A percentile compares a stretch with the other conserved stretches of the same genome.
Evolutionary conservation across 2,113 vertebrate species (phyloP).

Genomic region (Oreotragus oreotragus): DNA sequence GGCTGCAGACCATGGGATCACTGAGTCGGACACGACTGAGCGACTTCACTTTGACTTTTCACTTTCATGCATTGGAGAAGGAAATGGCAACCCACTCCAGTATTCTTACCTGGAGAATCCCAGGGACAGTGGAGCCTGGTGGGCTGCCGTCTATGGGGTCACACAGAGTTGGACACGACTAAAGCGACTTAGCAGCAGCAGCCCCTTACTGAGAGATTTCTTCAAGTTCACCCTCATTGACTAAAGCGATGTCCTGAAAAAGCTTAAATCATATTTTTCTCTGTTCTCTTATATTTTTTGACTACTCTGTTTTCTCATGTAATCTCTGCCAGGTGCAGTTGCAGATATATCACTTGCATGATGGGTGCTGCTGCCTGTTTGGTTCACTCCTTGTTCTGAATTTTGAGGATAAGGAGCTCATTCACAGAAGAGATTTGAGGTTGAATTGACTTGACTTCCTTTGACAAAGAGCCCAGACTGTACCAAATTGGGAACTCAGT

Average conservation of each 20-base stretch:
- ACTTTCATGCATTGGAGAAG: too few species aligned
- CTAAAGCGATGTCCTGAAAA: not conserved
- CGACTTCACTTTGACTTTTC: too few species aligned
- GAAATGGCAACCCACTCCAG: too few species aligned
- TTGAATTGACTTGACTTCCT: not conserved
- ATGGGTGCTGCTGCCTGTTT: not conserved
- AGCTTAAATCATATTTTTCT: not conserved
- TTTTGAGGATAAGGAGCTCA: not conserved
- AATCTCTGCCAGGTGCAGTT: not conserved
- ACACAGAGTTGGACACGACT: too few species aligned
- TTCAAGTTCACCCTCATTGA: not conserved
- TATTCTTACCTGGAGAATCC: too few species aligned
- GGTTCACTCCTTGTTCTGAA: not conserved
- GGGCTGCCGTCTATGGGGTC: too few species aligned
- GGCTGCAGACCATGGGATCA: too few species aligned
- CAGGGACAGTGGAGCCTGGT: too few species aligned
- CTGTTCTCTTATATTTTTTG: not conserved
- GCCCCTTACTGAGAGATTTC: not conserved
- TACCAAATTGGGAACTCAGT: not conserved
- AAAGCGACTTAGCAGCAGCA: too few species aligned
- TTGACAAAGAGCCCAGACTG: not conserved
- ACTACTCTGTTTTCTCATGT: not conserved
- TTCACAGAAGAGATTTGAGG: not conserved
- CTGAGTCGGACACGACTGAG: too few species aligned
- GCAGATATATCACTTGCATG: not conserved